phyloP scores from a whole-genome alignment of 2,888 invertebrate genomes.

The Orthosia gothica region DNA sequence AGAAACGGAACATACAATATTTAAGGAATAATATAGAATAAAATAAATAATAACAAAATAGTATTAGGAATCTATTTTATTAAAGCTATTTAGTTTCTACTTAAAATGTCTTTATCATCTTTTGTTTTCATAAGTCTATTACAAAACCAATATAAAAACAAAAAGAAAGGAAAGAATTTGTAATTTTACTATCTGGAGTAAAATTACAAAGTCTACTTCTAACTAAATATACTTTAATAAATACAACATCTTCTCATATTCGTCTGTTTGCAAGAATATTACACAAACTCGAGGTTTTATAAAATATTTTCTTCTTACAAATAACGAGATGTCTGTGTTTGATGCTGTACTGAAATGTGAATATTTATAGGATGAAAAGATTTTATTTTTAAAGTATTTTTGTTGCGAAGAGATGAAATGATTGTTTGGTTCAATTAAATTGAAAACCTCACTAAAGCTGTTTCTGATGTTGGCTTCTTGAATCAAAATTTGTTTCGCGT shows the following conservation, averaged over 20 bases:
- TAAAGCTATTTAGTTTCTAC: background rate
- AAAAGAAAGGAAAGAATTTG: too few relatives aligned
- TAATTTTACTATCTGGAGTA: too few relatives aligned
- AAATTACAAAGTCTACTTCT: background rate
- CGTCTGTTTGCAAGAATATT: conserved; percentile 15
- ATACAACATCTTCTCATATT: conserved; percentile 14
- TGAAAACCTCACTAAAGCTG: conserved; percentile 15
- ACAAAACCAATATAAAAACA: background rate
- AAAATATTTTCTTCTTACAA: conserved; percentile 32
- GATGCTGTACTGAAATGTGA: conserved; percentile 27
- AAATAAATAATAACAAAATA: too few relatives aligned
- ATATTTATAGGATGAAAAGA: conserved; percentile 23
- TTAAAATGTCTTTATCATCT: background rate
- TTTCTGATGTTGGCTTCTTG: background rate
- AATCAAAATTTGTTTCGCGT: background rate
- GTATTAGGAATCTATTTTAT: background rate
- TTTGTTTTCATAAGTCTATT: background rate
- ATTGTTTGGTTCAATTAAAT: conserved; percentile 33
- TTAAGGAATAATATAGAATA: too few relatives aligned
- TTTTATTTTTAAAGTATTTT: conserved; percentile 10
- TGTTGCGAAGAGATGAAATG: background rate
- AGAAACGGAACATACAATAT: too few relatives aligned
- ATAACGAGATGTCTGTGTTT: conserved; percentile 33
- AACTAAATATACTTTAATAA: background rate
- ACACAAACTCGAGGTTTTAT: conserved; percentile 21